A percentile compares a stretch with the other conserved stretches of the same genome.
phyloP scores from a whole-genome alignment of 2,113 vertebrate genomes.

The Pungitius pungitius region DNA sequence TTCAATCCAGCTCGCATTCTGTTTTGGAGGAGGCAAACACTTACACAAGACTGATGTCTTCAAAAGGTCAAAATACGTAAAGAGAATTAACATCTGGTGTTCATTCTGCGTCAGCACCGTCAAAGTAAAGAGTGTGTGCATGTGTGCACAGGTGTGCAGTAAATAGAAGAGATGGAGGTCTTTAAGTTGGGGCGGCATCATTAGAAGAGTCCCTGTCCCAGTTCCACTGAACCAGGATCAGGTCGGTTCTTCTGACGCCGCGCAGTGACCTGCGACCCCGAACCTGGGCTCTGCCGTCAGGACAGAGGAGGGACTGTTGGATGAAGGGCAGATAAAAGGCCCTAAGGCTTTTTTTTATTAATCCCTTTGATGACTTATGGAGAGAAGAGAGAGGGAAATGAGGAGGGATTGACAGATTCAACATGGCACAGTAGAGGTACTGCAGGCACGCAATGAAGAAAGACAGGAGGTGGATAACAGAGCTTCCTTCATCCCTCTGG shows the following conservation, averaged over 20 bases:
- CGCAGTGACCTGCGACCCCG: constrained; percentile 51
- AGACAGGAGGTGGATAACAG: neutral
- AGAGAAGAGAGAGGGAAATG: constrained; percentile 45
- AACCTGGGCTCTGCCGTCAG: constrained; percentile 47
- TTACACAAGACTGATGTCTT: neutral
- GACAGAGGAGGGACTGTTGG: constrained; percentile 64
- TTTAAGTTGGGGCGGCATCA: constrained; percentile 19
- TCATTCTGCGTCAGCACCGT: no score
- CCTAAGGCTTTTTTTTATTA: constrained; percentile 51
- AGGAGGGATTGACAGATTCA: constrained; percentile 10
- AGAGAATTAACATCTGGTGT: no score
- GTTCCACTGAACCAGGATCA: constrained; percentile 59
- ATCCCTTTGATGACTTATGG: constrained; percentile 32
- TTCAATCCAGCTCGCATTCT: no score
- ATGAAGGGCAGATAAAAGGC: constrained; percentile 19
- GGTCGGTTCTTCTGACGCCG: constrained; percentile 66
- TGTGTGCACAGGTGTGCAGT: constrained; percentile 16
- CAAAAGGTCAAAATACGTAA: no score
- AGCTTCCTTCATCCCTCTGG: neutral
- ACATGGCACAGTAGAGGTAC: constrained; percentile 1
- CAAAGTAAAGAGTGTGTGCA: neutral
- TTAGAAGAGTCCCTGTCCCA: constrained; percentile 40
- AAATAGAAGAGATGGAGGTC: constrained; percentile 33
- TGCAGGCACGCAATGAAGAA: neutral
- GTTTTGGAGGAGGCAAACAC: neutral